Base-by-base conservation (phyloP, 2,113 vertebrate species). In the Laterallus jamaicensis region DNA sequence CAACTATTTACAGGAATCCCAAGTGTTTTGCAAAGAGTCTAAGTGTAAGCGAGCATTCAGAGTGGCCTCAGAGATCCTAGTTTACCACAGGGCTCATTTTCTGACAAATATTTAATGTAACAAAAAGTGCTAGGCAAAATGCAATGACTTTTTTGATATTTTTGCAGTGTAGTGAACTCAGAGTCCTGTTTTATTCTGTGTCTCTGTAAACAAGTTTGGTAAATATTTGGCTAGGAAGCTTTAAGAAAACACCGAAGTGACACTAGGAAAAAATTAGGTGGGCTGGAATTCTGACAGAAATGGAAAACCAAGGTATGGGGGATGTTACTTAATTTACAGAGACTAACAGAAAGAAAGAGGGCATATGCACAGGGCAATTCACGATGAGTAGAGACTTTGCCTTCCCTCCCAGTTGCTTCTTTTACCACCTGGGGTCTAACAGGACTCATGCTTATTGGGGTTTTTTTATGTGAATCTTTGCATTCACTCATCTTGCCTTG, bases 1-100 rank as follows among this genome's bases (percentile, higher is more conserved):
- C 47, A 94, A 63, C n/a, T 71, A 81, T 89, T 95, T 95, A 68
- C 22, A 68, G 35, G 52, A 78, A 70, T 95, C 50, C 56, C 62
- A 71, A 67, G 60, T 55, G 74, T 89, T 91, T 86, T 84, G n/a
- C 42, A 90, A 77, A 40, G n/a, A 88, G 60, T 86, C 29, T 13
- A 62, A 88, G n/a, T 59, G 15, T 31, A 88, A 92, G 18, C 37
- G 81, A 92, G 13, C 29, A 79, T 89, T 89, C 39, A 39, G 39
- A 82, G 32, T 44, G 32, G 70, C 47, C 28, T 81, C 67, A 62
- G 40, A 81, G 16, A 78, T 84, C 56, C 10, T 63, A 44, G 21
- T 94, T 86, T 81, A 71, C 42, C 14, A 10, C 11, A 31, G 70
- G 40, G 10, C 24, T 94, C 32, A 21, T 71, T 67, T 92, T 62